These are phyloP conservation scores for Drosophila austrosaltans DNA, from an alignment of 2,888 invertebrate genomes.

Conservation along the genomic window DNA sequence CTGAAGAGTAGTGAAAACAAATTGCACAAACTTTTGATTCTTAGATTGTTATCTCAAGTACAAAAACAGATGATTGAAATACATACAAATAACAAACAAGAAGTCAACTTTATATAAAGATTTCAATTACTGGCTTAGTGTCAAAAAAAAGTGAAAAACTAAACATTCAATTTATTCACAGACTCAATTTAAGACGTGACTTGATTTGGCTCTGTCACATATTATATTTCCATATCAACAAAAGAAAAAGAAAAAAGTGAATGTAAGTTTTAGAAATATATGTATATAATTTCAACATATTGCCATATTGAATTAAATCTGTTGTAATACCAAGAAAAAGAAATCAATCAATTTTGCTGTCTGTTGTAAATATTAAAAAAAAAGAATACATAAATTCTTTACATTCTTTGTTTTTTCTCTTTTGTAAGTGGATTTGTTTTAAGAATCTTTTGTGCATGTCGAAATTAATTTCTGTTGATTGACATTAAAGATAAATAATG, in stretches of 20 bases:
- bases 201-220: background rate
- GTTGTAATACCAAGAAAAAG: constrained; percentile 39
- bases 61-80: background rate
- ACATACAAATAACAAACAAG: background rate
- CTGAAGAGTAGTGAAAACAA: constrained; percentile 4
- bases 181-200: background rate
- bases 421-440: background rate
- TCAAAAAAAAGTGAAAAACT: background rate
- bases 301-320: constrained; percentile 50
- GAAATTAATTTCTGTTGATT: constrained; percentile 59
- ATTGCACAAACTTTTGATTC: constrained; percentile 12
- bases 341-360: constrained; percentile 38
- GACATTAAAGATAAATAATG: constrained; percentile 57
- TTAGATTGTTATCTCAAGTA: background rate
- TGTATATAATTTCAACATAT: constrained; percentile 33
- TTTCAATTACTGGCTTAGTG: background rate
- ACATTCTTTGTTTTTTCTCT: background rate
- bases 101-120: background rate
- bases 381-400: background rate
- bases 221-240: constrained; percentile 14
- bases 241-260: background rate
- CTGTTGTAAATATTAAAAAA: constrained; percentile 30
- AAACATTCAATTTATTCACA: background rate
- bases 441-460: constrained; percentile 24
- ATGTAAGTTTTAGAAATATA: background rate